Percentiles rank a stretch among this genome's conserved stretches.
Conservation (phyloP, 2,888 invertebrate species). For the Conomelus anceps region DNA sequence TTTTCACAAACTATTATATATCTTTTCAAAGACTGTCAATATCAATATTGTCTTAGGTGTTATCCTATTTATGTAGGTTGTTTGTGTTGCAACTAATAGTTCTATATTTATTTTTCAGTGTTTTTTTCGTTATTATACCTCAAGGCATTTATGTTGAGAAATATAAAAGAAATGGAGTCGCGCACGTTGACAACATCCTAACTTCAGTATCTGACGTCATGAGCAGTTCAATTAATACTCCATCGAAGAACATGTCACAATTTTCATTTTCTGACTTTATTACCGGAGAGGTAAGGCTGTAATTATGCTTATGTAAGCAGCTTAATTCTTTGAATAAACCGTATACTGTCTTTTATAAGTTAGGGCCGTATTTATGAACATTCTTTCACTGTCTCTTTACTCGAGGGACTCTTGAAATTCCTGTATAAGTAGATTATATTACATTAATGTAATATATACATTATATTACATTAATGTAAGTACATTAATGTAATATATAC, state of each 20-base stretch:
- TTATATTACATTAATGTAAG: too few relatives aligned
- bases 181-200: conserved; percentile 12
- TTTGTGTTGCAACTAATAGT: background rate
- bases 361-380: too few relatives aligned
- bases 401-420: too few relatives aligned
- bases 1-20: too few relatives aligned
- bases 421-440: too few relatives aligned
- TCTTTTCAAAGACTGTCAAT: background rate
- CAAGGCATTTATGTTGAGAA: conserved; percentile 43
- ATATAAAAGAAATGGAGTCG: conserved; percentile 5
- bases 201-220: conserved; percentile 13
- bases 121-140: conserved; percentile 53
- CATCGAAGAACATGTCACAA: background rate
- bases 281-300: conserved; percentile 21
- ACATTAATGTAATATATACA: too few relatives aligned
- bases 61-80: background rate
- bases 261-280: conserved; percentile 19
- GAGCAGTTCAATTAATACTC: background rate
- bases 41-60: background rate
- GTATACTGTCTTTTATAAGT: too few relatives aligned
- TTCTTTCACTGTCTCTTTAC: too few relatives aligned
- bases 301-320: too few relatives aligned
- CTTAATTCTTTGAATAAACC: too few relatives aligned
- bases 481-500: too few relatives aligned
- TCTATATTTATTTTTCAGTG: conserved; percentile 35